Evolutionary conservation across 2,113 vertebrate genomes (phyloP), one percentile per base, ranked within the genome.

Genomic region (Cichladusa arquata): DNA sequence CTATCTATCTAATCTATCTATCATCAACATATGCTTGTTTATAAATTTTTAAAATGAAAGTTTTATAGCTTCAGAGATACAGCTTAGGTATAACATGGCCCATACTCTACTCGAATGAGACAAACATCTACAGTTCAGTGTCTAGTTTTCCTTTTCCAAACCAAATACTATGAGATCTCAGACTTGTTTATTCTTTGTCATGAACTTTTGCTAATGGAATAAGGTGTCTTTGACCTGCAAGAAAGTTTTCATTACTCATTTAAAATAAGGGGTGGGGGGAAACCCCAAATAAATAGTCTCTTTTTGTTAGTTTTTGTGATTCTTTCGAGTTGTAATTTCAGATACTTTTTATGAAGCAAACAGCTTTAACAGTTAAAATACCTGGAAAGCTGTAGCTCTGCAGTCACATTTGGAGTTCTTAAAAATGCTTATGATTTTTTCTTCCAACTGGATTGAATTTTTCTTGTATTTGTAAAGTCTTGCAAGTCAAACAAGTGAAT

Each of bases 231-330:
- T 66, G 19, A 54, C 14, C 20, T 83, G 8, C 40, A 70, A 56
- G 9, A 10, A 69, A 12, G 3, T 91, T 16, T 22, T 58, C 12
- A 48, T 89, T 91, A 28, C 9, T 64, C 6, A 19, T 40, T 83
- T 50, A 51, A 92, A 65, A 77, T 40, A 8, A 47, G 22, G 11
- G n/a, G n/a, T n/a, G n/a, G 1, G 8, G 19, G 10, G 8, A 9
- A 42, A 2, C 0, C 11, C 2, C 2, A 8, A 24, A 22, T 44
- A 58, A 36, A 9, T 16, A 51, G 3, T 8, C 7, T 54, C 0
- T 53, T 53, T 48, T 33, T 81, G 29, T 23, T 66, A 2, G 24
- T 19, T 29, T 65, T 65, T 54, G 17, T 44, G 36, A 25, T 84
- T 24, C 29, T 69, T 93, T 82, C 22, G 57, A 86, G 14, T 64